These are phyloP conservation scores for Eudyptes chrysolophus DNA, from an alignment of 2,113 vertebrate genomes.

Conservation along the genomic window DNA sequence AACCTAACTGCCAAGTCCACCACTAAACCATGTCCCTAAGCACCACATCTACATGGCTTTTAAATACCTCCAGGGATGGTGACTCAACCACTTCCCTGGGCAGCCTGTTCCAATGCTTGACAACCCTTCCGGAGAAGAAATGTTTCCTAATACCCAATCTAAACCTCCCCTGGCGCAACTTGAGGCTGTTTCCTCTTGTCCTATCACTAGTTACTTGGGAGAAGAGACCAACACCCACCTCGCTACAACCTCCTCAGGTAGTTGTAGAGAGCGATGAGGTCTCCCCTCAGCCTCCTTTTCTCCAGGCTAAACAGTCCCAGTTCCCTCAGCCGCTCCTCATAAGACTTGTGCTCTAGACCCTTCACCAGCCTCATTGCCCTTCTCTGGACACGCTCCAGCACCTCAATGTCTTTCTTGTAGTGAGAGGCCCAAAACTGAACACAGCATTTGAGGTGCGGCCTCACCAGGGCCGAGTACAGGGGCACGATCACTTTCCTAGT, in stretches of 20 bases:
- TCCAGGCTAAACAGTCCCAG: not conserved
- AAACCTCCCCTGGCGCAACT: not conserved
- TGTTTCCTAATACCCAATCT: not conserved
- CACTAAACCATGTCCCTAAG: not conserved
- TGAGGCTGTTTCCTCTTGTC: not conserved
- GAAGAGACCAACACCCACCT: not conserved
- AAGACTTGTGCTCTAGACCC: not conserved
- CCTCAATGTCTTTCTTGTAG: not conserved
- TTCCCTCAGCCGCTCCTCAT: not conserved
- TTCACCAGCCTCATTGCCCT: not conserved
- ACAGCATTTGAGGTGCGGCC: rapidly evolving
- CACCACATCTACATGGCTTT: no score
- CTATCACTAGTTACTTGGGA: not conserved
- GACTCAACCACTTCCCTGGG: not conserved
- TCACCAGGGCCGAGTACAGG: not conserved
- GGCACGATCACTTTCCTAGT: not conserved
- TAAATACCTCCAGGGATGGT: no score
- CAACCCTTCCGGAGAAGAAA: not conserved
- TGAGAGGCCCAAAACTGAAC: not conserved
- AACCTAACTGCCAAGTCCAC: not conserved
- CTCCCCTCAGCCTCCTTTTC: not conserved
- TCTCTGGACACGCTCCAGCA: not conserved
- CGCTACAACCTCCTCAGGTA: not conserved
- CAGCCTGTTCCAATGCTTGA: not conserved
- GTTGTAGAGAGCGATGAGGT: rapidly evolving